Conservation (phyloP, 1,140 invertebrate species). For the Neodiprion lecontei region DNA sequence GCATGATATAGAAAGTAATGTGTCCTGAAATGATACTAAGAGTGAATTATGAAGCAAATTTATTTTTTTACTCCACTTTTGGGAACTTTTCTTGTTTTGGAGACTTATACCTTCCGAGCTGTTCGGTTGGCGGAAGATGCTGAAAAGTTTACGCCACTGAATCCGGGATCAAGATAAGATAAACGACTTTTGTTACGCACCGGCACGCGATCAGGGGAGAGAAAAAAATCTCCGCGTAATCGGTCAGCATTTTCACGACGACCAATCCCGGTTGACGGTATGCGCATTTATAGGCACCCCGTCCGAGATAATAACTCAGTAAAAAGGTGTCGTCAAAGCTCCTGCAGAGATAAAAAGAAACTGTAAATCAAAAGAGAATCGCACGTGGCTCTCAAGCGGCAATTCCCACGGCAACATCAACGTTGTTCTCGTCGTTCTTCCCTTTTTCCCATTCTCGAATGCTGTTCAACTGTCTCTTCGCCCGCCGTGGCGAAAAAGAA, state of each 20-base stretch:
- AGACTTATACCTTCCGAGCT: too few species aligned
- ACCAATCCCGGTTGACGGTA: not conserved
- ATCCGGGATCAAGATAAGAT: not conserved
- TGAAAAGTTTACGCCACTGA: too few species aligned
- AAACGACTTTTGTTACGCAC: not conserved
- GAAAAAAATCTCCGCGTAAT: not conserved
- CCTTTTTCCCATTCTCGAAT: not conserved
- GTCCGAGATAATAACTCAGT: not conserved
- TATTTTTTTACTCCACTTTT: too few species aligned
- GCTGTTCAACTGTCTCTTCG: not conserved
- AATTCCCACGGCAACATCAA: not conserved
- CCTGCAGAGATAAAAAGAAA: not conserved
- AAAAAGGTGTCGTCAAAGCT: not conserved
- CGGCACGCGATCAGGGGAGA: not conserved
- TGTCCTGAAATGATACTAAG: too few species aligned
- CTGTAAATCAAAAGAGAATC: not conserved
- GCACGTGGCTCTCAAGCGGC: not conserved
- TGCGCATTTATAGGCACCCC: too few species aligned
- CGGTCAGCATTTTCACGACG: conserved; percentile 4
- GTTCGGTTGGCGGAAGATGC: too few species aligned
- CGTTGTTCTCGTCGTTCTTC: not conserved
- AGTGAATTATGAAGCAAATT: too few species aligned
- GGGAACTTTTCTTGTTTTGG: too few species aligned
- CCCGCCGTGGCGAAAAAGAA: not conserved
- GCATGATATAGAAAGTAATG: too few species aligned